Evolutionary conservation across 1,140 invertebrate species (phyloP).

Genomic region (Oryctes rhinoceros): DNA sequence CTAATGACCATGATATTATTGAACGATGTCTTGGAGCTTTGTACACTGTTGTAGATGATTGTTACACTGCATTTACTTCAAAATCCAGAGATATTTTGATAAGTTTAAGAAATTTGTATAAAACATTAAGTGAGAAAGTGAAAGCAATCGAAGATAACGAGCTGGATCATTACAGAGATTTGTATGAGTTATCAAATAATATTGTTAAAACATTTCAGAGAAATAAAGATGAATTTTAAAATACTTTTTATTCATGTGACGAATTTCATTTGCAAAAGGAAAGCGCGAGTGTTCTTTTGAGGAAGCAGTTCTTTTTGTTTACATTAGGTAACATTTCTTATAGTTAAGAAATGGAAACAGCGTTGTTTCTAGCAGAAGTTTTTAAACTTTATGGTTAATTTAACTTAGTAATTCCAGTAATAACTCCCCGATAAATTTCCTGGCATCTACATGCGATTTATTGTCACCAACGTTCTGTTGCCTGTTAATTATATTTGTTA

Average conservation of each 20-base stretch:
- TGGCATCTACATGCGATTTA: too few relatives aligned
- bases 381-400: too few relatives aligned
- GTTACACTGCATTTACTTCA: conserved; percentile 43
- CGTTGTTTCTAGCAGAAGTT: too few relatives aligned
- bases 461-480: too few relatives aligned
- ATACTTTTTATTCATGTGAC: neutral
- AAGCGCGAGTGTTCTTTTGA: too few relatives aligned
- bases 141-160: conserved; percentile 34
- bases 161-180: conserved; percentile 45
- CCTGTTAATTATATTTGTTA: too few relatives aligned
- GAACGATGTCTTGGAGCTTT: conserved; percentile 56
- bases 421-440: too few relatives aligned
- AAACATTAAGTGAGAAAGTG: conserved; percentile 38
- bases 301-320: too few relatives aligned
- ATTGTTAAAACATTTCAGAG: conserved; percentile 26
- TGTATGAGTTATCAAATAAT: conserved; percentile 42
- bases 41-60: conserved; percentile 48
- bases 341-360: too few relatives aligned
- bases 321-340: too few relatives aligned
- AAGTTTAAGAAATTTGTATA: conserved; percentile 45
- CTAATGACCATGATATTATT: conserved; percentile 55
- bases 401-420: too few relatives aligned
- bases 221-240: conserved; percentile 35
- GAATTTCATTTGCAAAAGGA: too few relatives aligned
- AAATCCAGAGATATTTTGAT: conserved; percentile 45